A percentile compares a stretch with the other conserved stretches of the same genome.
Evolutionary conservation across 2,888 invertebrate genomes (phyloP).

Genomic region (Hybos culiciformis): DNA sequence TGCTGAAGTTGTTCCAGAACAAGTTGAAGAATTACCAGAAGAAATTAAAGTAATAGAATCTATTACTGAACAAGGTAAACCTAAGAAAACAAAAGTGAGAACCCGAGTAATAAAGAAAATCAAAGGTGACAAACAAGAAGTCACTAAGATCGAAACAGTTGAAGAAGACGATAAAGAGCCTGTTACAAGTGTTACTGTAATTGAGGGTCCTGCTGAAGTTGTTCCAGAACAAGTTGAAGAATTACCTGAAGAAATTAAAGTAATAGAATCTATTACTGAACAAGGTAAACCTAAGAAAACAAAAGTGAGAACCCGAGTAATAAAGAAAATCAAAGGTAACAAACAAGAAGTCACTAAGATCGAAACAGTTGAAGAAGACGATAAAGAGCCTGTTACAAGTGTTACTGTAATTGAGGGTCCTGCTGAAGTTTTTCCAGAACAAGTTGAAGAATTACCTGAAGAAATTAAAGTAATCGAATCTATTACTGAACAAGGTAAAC

Average conservation of each 20-base stretch:
- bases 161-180: slow-evolving; percentile 19
- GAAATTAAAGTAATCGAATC: slow-evolving; percentile 34
- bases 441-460: slow-evolving; percentile 16
- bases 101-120: slow-evolving; percentile 16
- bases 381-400: slow-evolving; percentile 22
- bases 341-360: slow-evolving; percentile 29
- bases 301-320: slow-evolving; percentile 23
- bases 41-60: slow-evolving; percentile 29
- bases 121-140: slow-evolving; percentile 20
- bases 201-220: not conserved
- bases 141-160: slow-evolving; percentile 27
- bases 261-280: slow-evolving; percentile 32
- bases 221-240: slow-evolving; percentile 1
- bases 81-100: slow-evolving; percentile 18
- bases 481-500: slow-evolving; percentile 27
- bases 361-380: slow-evolving; percentile 31
- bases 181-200: slow-evolving; percentile 17
- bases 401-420: slow-evolving; percentile 15
- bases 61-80: slow-evolving; percentile 18
- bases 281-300: slow-evolving; percentile 25
- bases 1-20: slow-evolving; percentile 12
- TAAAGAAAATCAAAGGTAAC: slow-evolving; percentile 27
- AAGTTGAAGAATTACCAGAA: slow-evolving; percentile 20
- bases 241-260: slow-evolving; percentile 30
- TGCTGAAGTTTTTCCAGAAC: slow-evolving; percentile 12